These are phyloP conservation scores for Acanthosepion pharaonis DNA, from an alignment of 2,888 invertebrate species.

Conservation along the genomic window DNA sequence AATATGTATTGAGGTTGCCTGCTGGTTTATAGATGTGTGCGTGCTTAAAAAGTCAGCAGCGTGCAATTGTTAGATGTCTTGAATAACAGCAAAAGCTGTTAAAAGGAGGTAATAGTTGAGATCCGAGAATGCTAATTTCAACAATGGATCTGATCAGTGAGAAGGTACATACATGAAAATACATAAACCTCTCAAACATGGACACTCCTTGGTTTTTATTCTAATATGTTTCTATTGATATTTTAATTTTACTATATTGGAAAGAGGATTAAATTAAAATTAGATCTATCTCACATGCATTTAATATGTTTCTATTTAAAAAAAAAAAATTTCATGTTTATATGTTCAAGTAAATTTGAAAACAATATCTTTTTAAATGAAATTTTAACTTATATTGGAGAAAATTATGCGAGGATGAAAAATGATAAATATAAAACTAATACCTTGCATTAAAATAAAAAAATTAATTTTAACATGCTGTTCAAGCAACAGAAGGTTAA, in stretches of 20 bases:
- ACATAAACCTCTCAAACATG: not conserved
- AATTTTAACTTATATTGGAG: too few species aligned
- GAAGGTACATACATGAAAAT: not conserved
- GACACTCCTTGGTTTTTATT: not conserved
- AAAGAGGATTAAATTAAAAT: not conserved
- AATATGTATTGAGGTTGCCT: not conserved
- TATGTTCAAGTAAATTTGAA: too few species aligned
- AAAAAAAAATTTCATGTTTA: too few species aligned
- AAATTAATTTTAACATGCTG: too few species aligned
- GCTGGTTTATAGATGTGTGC: not conserved
- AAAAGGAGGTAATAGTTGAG: not conserved
- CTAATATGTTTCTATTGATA: not conserved
- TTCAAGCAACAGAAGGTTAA: too few species aligned
- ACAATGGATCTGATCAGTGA: not conserved
- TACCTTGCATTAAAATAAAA: too few species aligned
- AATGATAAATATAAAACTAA: too few species aligned
- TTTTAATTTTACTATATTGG: not conserved
- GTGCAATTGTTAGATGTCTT: constrained; percentile 4
- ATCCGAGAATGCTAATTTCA: not conserved
- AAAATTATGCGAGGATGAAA: too few species aligned
- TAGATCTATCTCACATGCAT: not conserved
- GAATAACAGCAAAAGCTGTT: not conserved
- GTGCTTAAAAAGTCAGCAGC: not conserved
- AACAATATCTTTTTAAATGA: too few species aligned
- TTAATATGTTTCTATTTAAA: too few species aligned